Base-by-base conservation (phyloP, 2,797 vertebrate genomes). In the Mastacembelus armatus region DNA sequence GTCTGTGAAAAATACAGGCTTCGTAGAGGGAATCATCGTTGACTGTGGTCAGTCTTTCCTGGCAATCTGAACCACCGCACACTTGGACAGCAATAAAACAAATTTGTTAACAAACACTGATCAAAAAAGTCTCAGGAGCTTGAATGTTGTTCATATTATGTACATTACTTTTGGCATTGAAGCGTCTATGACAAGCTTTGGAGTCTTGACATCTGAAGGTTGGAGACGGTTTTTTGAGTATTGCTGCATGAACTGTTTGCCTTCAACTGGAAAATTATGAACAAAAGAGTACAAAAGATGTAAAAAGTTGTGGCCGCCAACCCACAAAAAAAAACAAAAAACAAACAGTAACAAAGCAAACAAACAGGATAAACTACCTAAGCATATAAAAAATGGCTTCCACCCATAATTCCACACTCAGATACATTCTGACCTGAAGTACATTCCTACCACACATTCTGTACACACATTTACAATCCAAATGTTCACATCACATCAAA, bases 381-480 rank as follows among this genome's bases (percentile, higher is more conserved):
- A 77, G 72, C 77, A 71, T 86, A 74, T 77, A 74, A 80, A 87
- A 89, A 88, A 93, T 92, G 94, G 91, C 93, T 94, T 88, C 87
- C 94, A 94, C 89, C 91, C 92, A 87, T 92, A 88, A 89, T 92
- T 93, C 92, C 91, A 93, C 88, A 92, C 91, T 86, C 88, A 90
- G 92, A 90, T 95, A 96, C 95, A 96, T 95, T 97, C 95, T 94
- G 94, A 95, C 89, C 81, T 83, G 85, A 94, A 88, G 92, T 95
- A 97, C 96, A 97, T 96, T 97, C 96, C 95, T 95, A 96, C 95
- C 95, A 93, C 95, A 96, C 94, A 96, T 95, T 97, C 95, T 97
- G 95, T 97, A 98, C 95, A 96, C 93, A 93, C 89, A 85, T 90
- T 88, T 96, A 98, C 93, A 96, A 98, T 96, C 94, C 94, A 96